Evolutionary conservation across 2,797 vertebrate species (phyloP).

Genomic region (Emydoidea blandingii): DNA sequence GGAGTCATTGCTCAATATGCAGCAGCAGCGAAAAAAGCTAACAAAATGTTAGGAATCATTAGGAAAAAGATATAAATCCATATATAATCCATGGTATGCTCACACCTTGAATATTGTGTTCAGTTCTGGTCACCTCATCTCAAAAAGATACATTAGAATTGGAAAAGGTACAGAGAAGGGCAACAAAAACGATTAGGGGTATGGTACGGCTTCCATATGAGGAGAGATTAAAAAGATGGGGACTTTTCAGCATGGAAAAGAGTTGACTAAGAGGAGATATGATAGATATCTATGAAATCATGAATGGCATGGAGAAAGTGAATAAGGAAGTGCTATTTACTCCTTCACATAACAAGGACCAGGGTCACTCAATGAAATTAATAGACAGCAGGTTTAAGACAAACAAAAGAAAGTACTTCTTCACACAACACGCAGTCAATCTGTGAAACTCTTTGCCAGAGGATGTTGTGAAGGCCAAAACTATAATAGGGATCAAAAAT

Average conservation of each 20-base stretch:
- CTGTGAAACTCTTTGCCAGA: not conserved
- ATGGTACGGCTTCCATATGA: not conserved
- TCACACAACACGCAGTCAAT: not conserved
- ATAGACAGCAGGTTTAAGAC: not conserved
- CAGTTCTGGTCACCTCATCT: not conserved
- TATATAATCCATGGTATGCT: not conserved
- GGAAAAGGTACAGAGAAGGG: not conserved
- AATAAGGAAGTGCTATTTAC: not conserved
- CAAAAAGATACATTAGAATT: not conserved
- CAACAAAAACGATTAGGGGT: not conserved
- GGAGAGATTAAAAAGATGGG: not conserved
- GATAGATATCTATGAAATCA: not conserved
- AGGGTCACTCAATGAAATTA: not conserved
- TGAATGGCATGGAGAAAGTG: not conserved
- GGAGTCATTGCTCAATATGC: not conserved
- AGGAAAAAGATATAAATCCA: not conserved
- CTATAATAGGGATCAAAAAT: not conserved
- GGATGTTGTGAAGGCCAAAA: not conserved
- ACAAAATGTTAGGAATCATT: not conserved
- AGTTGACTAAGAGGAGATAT: not conserved
- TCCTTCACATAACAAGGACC: not conserved
- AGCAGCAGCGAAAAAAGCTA: not conserved
- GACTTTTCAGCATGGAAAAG: not conserved
- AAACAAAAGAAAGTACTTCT: not conserved
- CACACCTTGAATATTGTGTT: not conserved